Evolutionary conservation across 2,797 vertebrate genomes (phyloP).

Genomic region (Gadopsis bispinosus): DNA sequence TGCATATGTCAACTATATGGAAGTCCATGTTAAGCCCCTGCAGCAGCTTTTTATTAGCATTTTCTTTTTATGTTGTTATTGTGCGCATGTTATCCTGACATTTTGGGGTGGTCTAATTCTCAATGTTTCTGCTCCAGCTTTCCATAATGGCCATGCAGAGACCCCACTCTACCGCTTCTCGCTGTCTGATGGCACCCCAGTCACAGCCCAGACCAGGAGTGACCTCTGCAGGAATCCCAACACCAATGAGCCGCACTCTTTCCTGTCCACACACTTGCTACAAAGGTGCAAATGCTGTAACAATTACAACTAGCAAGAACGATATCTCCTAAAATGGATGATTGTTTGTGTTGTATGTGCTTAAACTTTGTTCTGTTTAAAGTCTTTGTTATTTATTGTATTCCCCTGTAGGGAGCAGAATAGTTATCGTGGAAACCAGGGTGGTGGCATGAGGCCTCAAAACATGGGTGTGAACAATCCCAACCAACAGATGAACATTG

Average conservation of each 20-base stretch:
- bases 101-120: not conserved
- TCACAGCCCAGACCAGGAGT: conserved; percentile 95
- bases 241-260: conserved; percentile 92
- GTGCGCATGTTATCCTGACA: not conserved
- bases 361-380: not conserved
- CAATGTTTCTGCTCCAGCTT: conserved; percentile 82
- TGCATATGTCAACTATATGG: not conserved
- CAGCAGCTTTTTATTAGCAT: not conserved
- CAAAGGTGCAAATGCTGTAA: conserved; percentile 87
- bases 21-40: not conserved
- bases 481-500: conserved; percentile 87
- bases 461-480: conserved; percentile 85
- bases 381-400: not conserved
- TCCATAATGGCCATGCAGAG: conserved; percentile 93
- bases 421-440: conserved; percentile 90
- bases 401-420: conserved; percentile 90
- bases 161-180: conserved; percentile 96
- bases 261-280: conserved; percentile 95
- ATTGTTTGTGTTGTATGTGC: not conserved
- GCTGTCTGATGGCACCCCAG: conserved; percentile 94
- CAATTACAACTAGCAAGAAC: not conserved
- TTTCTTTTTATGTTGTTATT: not conserved
- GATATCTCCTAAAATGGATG: not conserved
- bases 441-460: conserved; percentile 87
- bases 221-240: conserved; percentile 92